Conservation (phyloP, 2,113 vertebrate species). For the Acrocephalus kingi region DNA sequence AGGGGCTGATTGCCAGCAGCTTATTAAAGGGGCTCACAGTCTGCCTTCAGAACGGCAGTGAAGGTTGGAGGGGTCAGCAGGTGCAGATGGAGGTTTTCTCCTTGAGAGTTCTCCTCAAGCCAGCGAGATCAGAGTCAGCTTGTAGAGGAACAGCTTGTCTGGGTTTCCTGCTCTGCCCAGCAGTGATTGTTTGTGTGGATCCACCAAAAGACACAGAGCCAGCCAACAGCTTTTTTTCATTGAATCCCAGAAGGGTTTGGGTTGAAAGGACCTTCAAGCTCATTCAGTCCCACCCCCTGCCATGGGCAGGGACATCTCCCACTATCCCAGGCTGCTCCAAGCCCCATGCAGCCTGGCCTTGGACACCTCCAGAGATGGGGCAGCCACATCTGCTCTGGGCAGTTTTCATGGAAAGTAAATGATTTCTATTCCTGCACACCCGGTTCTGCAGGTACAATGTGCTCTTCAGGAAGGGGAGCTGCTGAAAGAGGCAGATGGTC, state of each 20-base stretch:
- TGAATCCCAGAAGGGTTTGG: neutral
- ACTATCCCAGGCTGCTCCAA: neutral
- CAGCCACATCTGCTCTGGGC: neutral
- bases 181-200: neutral
- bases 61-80: neutral
- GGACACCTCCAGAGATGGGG: neutral
- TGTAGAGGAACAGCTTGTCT: neutral
- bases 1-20: neutral
- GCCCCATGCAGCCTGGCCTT: neutral
- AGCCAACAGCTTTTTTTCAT: neutral
- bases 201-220: neutral
- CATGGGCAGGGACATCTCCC: neutral
- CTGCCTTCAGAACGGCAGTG: neutral
- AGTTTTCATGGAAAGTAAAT: neutral
- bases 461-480: neutral
- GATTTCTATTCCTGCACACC: neutral
- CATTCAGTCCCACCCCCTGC: neutral
- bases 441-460: neutral
- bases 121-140: neutral
- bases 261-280: neutral
- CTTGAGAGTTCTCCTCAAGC: neutral
- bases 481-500: neutral
- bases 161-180: constrained; percentile 14
- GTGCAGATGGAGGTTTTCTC: neutral
- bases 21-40: neutral